phyloP scores from a whole-genome alignment of 23 tunicate species.

The Aplidium turbinatum region DNA sequence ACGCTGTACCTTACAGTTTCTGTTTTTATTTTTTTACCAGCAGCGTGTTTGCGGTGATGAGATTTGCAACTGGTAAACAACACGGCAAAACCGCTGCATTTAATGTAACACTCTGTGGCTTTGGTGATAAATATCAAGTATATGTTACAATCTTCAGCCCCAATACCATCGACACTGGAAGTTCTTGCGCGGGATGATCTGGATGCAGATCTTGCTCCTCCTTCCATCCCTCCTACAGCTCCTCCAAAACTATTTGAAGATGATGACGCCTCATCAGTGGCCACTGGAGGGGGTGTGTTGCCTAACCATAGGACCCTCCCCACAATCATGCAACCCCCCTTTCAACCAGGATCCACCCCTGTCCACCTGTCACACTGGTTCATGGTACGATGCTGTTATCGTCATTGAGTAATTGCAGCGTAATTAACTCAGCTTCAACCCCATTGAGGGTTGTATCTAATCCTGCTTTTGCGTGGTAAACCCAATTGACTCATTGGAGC shows the following conservation, averaged over 20 bases:
- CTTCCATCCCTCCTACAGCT: conserved; percentile 35
- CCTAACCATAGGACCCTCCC: neutral
- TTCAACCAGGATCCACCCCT: conserved; percentile 80
- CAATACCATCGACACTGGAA: conserved; percentile 59
- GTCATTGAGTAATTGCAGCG: neutral
- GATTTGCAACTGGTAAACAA: too few species aligned
- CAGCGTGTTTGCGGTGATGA: too few species aligned
- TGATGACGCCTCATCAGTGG: conserved; percentile 56
- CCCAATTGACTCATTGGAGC: too few species aligned
- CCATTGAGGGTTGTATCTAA: too few species aligned
- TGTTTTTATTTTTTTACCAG: too few species aligned
- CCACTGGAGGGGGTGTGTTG: neutral
- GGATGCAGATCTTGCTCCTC: conserved; percentile 50
- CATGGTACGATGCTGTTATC: conserved; percentile 39
- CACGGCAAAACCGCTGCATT: too few species aligned
- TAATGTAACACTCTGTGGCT: too few species aligned
- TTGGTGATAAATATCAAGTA: too few species aligned
- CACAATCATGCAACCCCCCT: conserved; percentile 78
- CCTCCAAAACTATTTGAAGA: conserved; percentile 16
- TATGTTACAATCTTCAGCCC: conserved; percentile 37
- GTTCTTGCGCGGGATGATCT: conserved; percentile 33
- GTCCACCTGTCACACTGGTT: conserved; percentile 70
- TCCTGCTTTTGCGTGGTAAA: too few species aligned
- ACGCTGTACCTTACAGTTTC: too few species aligned
- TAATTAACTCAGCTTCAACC: neutral